A percentile compares a stretch with the other conserved stretches of the same genome.
Conservation (phyloP, 2,113 vertebrate genomes). For the Chaetura pelagica region DNA sequence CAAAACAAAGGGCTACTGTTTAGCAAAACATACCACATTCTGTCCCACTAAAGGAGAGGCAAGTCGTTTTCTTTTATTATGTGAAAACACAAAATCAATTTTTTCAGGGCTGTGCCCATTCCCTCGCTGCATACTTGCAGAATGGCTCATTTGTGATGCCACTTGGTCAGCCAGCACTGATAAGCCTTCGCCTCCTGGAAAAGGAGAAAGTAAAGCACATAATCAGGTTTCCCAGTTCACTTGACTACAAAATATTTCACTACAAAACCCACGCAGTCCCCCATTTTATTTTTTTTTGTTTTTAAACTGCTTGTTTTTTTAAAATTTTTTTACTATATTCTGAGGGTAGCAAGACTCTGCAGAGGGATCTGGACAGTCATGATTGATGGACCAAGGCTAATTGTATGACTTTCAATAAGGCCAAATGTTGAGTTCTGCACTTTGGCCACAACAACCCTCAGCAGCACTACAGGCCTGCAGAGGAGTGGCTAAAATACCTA, state of each 20-base stretch:
- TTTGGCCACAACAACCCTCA: too few species aligned
- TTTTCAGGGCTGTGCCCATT: constrained; percentile 35
- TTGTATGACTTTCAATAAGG: too few species aligned
- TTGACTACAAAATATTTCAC: neutral
- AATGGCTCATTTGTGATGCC: constrained; percentile 18
- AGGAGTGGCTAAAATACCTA: too few species aligned
- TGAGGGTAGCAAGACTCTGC: too few species aligned
- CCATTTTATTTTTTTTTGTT: neutral
- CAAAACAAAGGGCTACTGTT: neutral
- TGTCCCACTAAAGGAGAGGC: neutral
- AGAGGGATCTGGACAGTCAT: too few species aligned
- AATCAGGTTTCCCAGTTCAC: neutral
- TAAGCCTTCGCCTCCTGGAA: constrained; percentile 57
- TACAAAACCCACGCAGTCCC: neutral
- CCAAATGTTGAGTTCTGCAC: too few species aligned
- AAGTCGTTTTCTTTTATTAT: constrained; percentile 56
- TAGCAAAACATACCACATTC: constrained; percentile 62
- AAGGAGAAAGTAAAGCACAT: constrained; percentile 43
- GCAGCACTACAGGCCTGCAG: too few species aligned
- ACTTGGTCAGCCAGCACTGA: constrained; percentile 14
- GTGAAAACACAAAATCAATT: constrained; percentile 30
- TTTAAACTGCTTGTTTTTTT: neutral
- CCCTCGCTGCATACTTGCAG: constrained; percentile 18
- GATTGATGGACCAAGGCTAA: too few species aligned
- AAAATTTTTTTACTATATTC: neutral